Evolutionary conservation across 2,113 vertebrate species (phyloP).

Genomic region (Theropithecus gelada): DNA sequence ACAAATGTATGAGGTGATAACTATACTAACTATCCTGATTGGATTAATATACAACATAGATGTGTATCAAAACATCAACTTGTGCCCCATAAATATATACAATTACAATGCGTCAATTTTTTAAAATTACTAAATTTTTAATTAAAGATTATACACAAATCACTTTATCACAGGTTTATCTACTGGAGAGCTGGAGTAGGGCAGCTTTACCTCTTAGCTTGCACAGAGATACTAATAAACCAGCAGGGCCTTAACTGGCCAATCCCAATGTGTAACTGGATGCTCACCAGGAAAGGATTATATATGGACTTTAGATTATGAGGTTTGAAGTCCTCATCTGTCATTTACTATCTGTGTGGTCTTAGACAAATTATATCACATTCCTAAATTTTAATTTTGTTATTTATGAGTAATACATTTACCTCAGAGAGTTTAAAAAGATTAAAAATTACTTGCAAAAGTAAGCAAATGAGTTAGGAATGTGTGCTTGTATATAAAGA

Average conservation of each 20-base stretch:
- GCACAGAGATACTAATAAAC: neutral
- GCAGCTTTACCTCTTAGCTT: neutral
- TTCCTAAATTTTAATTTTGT: neutral
- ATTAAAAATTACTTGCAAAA: neutral
- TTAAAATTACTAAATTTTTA: neutral
- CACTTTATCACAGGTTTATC: neutral
- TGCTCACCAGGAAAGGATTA: neutral
- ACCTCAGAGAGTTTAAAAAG: slow-evolving; percentile 13
- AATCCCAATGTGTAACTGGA: neutral
- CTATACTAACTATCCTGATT: too few relatives aligned
- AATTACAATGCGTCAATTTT: too few relatives aligned
- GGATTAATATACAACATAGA: too few relatives aligned
- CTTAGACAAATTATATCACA: neutral
- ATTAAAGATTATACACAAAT: neutral
- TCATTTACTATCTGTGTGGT: neutral
- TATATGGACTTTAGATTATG: neutral
- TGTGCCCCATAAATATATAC: too few relatives aligned
- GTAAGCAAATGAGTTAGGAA: neutral
- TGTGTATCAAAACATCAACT: too few relatives aligned
- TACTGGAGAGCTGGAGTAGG: neutral
- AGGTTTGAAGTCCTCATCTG: neutral
- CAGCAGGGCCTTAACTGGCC: neutral
- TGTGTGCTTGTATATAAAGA: neutral
- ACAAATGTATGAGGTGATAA: too few relatives aligned
- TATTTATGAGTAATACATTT: neutral